Evolutionary conservation across 2,797 vertebrate genomes (phyloP).

Genomic region (Enoplosus armatus): DNA sequence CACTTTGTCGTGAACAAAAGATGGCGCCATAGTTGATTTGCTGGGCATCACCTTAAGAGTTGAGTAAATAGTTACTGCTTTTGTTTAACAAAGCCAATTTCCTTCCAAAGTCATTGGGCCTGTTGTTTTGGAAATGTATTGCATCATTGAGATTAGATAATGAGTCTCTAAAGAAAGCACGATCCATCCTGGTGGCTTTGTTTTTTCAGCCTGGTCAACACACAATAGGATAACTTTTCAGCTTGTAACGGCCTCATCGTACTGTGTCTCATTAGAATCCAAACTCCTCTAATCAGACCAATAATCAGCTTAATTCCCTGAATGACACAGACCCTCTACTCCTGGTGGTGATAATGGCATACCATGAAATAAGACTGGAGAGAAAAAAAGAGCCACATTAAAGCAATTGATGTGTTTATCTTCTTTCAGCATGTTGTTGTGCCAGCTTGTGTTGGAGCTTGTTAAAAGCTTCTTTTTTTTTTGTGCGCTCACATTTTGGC

Average conservation of each 20-base stretch:
- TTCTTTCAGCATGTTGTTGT: slow-evolving; percentile 37
- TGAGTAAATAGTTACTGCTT: slow-evolving; percentile 24
- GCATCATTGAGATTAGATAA: slow-evolving; percentile 68
- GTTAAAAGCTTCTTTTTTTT: slow-evolving; percentile 31
- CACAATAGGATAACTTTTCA: slow-evolving; percentile 58
- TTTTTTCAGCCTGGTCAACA: slow-evolving; percentile 73
- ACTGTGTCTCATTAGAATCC: slow-evolving; percentile 67
- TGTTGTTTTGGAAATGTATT: slow-evolving; percentile 64
- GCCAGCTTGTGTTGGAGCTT: slow-evolving; percentile 21
- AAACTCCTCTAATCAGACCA: slow-evolving; percentile 69
- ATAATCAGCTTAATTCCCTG: slow-evolving; percentile 70
- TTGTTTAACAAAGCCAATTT: slow-evolving; percentile 55
- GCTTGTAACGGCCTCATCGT: slow-evolving; percentile 66
- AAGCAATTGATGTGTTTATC: slow-evolving; percentile 54
- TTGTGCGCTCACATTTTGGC: slow-evolving; percentile 12
- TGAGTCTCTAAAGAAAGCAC: slow-evolving; percentile 63
- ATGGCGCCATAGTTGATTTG: no score
- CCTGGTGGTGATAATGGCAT: slow-evolving; percentile 59
- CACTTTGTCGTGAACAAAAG: no score
- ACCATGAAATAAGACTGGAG: slow-evolving; percentile 57
- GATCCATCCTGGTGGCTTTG: slow-evolving; percentile 52
- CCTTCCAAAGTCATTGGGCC: slow-evolving; percentile 26
- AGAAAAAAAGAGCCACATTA: slow-evolving; percentile 53
- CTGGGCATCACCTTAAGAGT: not conserved
- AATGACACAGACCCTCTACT: slow-evolving; percentile 48